phyloP scores from a whole-genome alignment of 92 coral and sea anemone genomes.

The Virgularia gustaviana region DNA sequence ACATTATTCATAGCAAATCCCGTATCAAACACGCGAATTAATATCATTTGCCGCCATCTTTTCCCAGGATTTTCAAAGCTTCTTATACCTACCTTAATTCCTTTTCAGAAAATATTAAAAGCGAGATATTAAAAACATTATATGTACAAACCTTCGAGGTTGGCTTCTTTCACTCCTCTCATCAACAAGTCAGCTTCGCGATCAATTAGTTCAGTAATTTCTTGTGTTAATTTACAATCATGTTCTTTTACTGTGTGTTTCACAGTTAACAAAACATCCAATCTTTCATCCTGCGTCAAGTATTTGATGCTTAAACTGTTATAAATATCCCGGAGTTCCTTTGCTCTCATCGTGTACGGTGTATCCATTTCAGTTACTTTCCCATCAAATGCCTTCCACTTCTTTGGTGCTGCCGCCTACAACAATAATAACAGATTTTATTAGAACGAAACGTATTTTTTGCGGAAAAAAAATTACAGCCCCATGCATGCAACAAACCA shows the following conservation, averaged over 20 bases:
- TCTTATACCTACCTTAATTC: neutral
- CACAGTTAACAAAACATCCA: conserved; percentile 87
- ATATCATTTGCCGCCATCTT: neutral
- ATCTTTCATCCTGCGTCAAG: conserved; percentile 92
- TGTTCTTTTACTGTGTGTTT: conserved; percentile 97
- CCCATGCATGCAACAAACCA: too few species aligned
- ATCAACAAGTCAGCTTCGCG: conserved; percentile 96
- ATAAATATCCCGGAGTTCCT: conserved; percentile 92
- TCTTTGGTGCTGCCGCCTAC: conserved; percentile 98
- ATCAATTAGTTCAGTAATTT: conserved; percentile 91
- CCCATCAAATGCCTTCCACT: conserved; percentile 96
- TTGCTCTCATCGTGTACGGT: conserved; percentile 92
- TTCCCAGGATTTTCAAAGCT: neutral
- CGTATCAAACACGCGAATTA: too few species aligned
- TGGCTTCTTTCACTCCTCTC: conserved; percentile 96
- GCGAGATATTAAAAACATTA: neutral
- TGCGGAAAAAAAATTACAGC: neutral
- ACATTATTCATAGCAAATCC: too few species aligned
- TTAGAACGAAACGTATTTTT: neutral
- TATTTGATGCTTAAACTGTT: conserved; percentile 92
- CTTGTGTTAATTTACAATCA: conserved; percentile 95
- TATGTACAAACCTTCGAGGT: conserved; percentile 71
- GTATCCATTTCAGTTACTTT: conserved; percentile 98
- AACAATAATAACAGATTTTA: neutral
- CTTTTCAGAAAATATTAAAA: neutral